These are phyloP conservation scores for Syrista parreyssii DNA, from an alignment of 2,888 invertebrate species.

Conservation along the genomic window DNA sequence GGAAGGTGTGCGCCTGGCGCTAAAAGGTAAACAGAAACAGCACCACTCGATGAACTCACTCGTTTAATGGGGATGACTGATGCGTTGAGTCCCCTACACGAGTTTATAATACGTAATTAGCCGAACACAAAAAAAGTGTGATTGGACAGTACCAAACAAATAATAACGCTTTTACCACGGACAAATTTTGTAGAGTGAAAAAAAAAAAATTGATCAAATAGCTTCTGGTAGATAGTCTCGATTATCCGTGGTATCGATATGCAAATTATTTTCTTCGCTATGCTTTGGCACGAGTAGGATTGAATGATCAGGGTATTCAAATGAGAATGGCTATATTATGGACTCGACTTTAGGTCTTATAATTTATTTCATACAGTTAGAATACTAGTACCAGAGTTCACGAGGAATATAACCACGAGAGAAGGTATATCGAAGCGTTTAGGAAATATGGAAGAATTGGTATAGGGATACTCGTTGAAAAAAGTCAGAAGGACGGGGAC, in stretches of 20 bases:
- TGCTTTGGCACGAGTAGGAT: not conserved
- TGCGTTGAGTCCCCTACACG: not conserved
- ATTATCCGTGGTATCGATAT: not conserved
- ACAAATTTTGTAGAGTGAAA: too few relatives aligned
- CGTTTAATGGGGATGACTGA: not conserved
- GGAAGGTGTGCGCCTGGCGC: conserved; percentile 6
- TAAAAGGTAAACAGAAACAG: conserved; percentile 2
- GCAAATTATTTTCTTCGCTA: not conserved
- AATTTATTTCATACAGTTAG: not conserved
- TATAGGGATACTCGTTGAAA: not conserved
- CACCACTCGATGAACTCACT: not conserved
- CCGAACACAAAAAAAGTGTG: not conserved
- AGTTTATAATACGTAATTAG: not conserved
- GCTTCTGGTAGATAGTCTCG: not conserved
- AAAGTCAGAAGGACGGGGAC: not conserved
- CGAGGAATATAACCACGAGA: not conserved
- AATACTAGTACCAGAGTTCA: not conserved
- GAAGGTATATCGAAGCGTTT: not conserved
- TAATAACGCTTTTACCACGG: too few relatives aligned
- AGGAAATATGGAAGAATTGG: not conserved
- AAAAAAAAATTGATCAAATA: not conserved
- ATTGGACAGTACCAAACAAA: not conserved
- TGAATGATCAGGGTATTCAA: not conserved
- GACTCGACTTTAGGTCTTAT: not conserved
- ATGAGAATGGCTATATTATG: not conserved